Evolutionary conservation across 2,113 vertebrate genomes (phyloP), one percentile per base, ranked within the genome.

Genomic region (Pseudorhombus dupliciocellatus): DNA sequence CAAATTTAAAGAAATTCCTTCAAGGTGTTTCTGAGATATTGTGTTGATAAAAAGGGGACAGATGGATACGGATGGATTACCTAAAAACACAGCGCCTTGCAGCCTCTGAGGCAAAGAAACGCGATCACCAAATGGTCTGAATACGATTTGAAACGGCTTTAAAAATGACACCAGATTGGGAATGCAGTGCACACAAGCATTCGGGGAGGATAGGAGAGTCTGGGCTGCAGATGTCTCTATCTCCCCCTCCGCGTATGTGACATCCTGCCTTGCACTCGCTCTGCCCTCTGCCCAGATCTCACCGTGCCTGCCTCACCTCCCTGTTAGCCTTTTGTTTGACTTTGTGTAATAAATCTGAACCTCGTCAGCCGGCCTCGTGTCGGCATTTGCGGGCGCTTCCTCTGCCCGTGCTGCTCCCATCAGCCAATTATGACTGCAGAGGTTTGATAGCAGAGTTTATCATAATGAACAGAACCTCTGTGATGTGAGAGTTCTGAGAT

Each of bases 381-480:
- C 53, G 16, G 40, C 40, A 18, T 44, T 6, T 5, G 4, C 18
- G 40, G 40, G 15, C 18, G 14, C 16, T 48, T 1, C 20, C 46
- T n/a, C 18, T n/a, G 20, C 46, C 46, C 3, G 46, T 8, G 6
- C 20, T 48, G 46, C 46, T 20, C 16, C 9, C 9, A 30, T 31
- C 55, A 58, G 55, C 55, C 34, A 11, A 58, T 21, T 34, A 10
- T 20, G 0, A 30, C 7, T 9, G 30, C 30, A 77, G 64, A 76
- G 37, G 18, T 22, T 58, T 64, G 77, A 79, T 68, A 67, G 71
- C 55, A 44, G 80, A 66, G 61, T 28, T 79, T 79, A 84, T 82
- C 73, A 75, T 56, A 62, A 28, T 26, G 50, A 84, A 66, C 71
- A 50, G 64, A 12, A 60, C 9, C 28, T 46, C 44, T 3, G 70